A percentile compares a stretch with the other conserved stretches of the same genome.
phyloP scores from a whole-genome alignment of 1,140 invertebrate genomes.

The Centruroides sculpturatus region DNA sequence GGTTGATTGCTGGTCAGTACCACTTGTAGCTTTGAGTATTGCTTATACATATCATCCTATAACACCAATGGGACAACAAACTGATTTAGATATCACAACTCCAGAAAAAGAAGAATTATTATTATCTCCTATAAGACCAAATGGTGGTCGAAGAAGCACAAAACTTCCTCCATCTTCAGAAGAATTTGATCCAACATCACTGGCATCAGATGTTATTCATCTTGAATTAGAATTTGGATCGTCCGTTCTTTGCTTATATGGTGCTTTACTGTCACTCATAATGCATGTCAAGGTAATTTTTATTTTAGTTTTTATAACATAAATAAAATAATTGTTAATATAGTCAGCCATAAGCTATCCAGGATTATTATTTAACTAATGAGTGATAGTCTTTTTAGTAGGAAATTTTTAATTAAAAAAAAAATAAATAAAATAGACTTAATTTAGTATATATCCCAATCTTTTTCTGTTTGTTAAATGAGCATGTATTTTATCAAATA shows the following conservation, averaged over 20 bases:
- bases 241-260: slow-evolving; percentile 74
- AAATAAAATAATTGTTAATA: no score
- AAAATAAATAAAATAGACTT: no score
- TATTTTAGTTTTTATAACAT: no score
- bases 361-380: no score
- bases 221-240: slow-evolving; percentile 87
- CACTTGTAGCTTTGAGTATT: slow-evolving; percentile 79
- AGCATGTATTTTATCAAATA: no score
- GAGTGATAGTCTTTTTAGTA: no score
- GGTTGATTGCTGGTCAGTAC: slow-evolving; percentile 91
- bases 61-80: slow-evolving; percentile 34
- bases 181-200: slow-evolving; percentile 70
- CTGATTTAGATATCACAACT: slow-evolving; percentile 56
- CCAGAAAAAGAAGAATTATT: slow-evolving; percentile 87
- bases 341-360: no score
- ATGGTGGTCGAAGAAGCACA: slow-evolving; percentile 24
- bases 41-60: slow-evolving; percentile 84
- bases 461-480: no score
- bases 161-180: slow-evolving; percentile 28
- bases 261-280: slow-evolving; percentile 68
- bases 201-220: slow-evolving; percentile 70
- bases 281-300: slow-evolving; percentile 58
- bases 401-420: no score
- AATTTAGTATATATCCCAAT: no score
- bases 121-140: slow-evolving; percentile 77